Conservation (phyloP, 2,113 vertebrate species). For the Catharus fuscescens region DNA sequence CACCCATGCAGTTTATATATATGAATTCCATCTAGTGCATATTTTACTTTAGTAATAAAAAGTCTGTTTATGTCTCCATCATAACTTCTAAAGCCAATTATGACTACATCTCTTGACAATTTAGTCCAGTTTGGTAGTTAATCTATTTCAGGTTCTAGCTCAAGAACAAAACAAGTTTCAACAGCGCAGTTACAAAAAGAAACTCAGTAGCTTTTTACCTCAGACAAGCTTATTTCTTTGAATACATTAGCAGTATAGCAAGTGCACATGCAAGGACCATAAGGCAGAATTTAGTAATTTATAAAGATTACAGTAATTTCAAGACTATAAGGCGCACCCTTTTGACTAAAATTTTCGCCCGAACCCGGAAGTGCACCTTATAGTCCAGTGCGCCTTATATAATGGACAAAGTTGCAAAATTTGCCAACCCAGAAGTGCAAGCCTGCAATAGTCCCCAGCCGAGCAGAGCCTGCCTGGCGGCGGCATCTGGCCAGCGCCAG, state of each 20-base stretch:
- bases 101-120: background rate
- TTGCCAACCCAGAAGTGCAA: too few species aligned
- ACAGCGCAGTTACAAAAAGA: background rate
- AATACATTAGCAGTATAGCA: background rate
- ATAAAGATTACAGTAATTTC: background rate
- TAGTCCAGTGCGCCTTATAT: too few species aligned
- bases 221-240: background rate
- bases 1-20: background rate
- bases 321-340: too few species aligned
- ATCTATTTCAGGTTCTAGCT: background rate
- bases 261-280: background rate
- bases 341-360: too few species aligned
- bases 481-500: too few species aligned
- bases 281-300: background rate
- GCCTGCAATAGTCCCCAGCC: too few species aligned
- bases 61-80: background rate
- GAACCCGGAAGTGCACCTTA: too few species aligned
- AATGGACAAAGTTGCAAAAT: too few species aligned
- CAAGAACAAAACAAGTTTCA: background rate
- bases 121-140: background rate
- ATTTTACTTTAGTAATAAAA: background rate
- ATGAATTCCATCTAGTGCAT: background rate
- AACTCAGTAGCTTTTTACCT: background rate
- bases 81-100: background rate
- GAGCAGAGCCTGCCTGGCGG: too few species aligned